phyloP scores from a whole-genome alignment of 2,113 vertebrate species.

The human region DNA sequence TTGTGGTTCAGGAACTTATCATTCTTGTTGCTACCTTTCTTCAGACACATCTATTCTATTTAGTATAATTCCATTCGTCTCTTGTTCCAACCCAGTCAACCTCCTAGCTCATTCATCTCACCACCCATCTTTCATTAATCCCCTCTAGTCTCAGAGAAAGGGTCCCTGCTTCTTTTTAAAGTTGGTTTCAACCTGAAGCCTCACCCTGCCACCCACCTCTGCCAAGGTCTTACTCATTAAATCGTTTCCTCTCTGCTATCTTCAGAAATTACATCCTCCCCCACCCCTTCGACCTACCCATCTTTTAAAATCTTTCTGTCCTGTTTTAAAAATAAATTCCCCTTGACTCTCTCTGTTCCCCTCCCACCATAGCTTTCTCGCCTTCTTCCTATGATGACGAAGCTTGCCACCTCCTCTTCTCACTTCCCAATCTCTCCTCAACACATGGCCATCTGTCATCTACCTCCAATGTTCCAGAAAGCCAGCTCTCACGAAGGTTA shows the following conservation, averaged over 20 bases:
- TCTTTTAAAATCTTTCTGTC: neutral
- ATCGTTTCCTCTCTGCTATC: neutral
- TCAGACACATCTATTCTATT: neutral
- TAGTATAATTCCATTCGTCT: neutral
- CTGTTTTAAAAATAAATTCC: slow-evolving; percentile 39
- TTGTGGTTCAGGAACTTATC: neutral
- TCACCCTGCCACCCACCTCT: neutral
- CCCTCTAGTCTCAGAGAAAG: neutral
- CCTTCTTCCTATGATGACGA: neutral
- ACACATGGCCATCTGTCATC: slow-evolving; percentile 61
- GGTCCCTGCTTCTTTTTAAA: neutral
- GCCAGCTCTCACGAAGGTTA: slow-evolving; percentile 1
- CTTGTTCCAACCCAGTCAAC: neutral
- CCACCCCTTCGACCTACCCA: neutral
- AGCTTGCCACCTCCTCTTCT: slow-evolving; percentile 41
- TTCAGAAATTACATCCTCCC: neutral
- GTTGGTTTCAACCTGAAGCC: neutral
- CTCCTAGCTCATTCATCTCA: neutral
- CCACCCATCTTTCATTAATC: neutral
- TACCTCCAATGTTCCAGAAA: slow-evolving; percentile 42
- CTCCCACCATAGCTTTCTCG: neutral
- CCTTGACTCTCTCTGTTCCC: neutral
- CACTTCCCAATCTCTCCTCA: slow-evolving; percentile 40
- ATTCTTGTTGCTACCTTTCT: neutral
- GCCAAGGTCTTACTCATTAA: neutral